These are phyloP conservation scores for Fragum sueziense DNA, from an alignment of 2,888 invertebrate species.

Conservation along the genomic window DNA sequence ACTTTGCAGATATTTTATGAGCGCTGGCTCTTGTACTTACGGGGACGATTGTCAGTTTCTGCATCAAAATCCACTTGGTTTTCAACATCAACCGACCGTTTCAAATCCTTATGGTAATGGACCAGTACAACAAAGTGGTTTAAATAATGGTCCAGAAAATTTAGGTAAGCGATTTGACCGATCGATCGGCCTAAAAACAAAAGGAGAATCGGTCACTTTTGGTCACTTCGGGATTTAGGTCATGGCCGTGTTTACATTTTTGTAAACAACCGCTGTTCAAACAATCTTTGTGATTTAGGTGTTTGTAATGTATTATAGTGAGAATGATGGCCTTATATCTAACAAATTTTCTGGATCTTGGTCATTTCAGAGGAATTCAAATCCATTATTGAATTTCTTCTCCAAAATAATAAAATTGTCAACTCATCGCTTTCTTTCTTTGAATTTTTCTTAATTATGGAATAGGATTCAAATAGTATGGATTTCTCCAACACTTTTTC, in stretches of 20 bases:
- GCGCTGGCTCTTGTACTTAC: slow-evolving; percentile 72
- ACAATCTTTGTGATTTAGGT: too few species aligned
- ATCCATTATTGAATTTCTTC: too few species aligned
- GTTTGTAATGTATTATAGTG: too few species aligned
- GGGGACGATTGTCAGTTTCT: slow-evolving; percentile 77
- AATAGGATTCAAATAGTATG: too few species aligned
- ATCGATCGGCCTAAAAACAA: too few species aligned
- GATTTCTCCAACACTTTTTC: too few species aligned
- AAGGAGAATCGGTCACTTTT: slow-evolving; percentile 11
- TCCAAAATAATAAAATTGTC: too few species aligned
- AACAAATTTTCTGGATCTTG: too few species aligned
- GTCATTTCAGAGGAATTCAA: too few species aligned
- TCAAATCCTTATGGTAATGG: slow-evolving; percentile 63
- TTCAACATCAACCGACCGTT: slow-evolving; percentile 60
- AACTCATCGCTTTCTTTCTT: too few species aligned
- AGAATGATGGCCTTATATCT: too few species aligned
- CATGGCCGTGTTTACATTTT: not conserved
- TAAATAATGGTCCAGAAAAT: slow-evolving; percentile 60
- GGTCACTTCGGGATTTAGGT: not conserved
- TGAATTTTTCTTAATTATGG: too few species aligned
- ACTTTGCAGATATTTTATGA: slow-evolving; percentile 74
- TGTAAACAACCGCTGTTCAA: not conserved
- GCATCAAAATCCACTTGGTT: slow-evolving; percentile 69
- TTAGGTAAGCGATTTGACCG: slow-evolving; percentile 57
- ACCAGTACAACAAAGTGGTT: slow-evolving; percentile 56